A percentile compares a stretch with the other conserved stretches of the same genome.
These are phyloP conservation scores for Astropecten irregularis DNA, from an alignment of 53 echinoderm and acorn worm species.

Conservation along the genomic window DNA sequence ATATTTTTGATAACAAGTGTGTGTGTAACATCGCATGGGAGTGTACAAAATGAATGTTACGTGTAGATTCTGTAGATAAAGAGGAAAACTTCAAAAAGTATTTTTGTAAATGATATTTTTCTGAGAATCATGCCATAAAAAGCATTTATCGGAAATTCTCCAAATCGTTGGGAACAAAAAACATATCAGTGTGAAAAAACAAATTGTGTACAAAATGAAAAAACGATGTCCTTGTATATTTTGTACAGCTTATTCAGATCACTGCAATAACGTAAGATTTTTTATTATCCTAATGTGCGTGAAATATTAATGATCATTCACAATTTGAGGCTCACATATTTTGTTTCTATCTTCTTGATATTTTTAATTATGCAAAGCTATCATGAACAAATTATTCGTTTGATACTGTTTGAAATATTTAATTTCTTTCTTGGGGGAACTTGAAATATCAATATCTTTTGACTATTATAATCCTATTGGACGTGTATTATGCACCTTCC, in stretches of 20 bases:
- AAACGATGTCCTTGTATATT: conserved; percentile 14
- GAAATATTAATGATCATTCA: neutral
- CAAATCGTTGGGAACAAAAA: too few species aligned
- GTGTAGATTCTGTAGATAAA: neutral
- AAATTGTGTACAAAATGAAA: conserved; percentile 12
- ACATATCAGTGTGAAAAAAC: neutral
- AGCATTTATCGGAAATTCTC: neutral
- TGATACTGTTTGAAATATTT: neutral
- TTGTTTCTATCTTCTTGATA: neutral
- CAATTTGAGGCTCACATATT: neutral
- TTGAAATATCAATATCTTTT: neutral
- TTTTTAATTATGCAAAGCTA: neutral
- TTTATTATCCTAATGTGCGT: too few species aligned
- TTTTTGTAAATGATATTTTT: neutral
- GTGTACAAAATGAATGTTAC: neutral
- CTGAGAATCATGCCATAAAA: neutral
- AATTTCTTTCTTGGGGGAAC: neutral
- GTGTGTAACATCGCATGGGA: conserved; percentile 11
- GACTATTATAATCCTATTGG: too few species aligned
- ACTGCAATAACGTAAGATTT: too few species aligned
- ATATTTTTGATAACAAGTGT: too few species aligned
- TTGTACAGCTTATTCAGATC: too few species aligned
- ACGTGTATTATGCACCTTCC: too few species aligned
- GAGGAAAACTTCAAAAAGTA: conserved; percentile 6
- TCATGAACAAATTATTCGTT: neutral